phyloP scores from a whole-genome alignment of 2,888 invertebrate species.

The Meiosimyza platycephala region DNA sequence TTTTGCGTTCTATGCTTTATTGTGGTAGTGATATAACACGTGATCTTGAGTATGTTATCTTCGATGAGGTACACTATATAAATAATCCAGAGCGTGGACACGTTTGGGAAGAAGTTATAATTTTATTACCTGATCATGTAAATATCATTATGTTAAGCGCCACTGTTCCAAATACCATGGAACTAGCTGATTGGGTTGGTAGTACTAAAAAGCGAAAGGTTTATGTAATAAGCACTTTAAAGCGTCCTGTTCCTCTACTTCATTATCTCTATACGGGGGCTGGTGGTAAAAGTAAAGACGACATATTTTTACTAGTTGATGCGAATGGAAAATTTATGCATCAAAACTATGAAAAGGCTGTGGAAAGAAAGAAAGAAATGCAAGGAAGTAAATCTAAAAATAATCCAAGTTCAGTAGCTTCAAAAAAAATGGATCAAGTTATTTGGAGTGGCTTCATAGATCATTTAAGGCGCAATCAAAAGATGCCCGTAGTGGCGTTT shows the following conservation, averaged over 20 bases:
- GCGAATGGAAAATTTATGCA: conserved; percentile 76
- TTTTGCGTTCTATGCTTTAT: conserved; percentile 95
- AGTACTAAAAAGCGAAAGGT: conserved; percentile 87
- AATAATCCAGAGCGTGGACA: conserved; percentile 98
- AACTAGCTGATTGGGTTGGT: conserved; percentile 96
- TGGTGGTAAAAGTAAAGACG: conserved; percentile 76
- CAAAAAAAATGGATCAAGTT: conserved; percentile 78
- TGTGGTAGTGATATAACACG: conserved; percentile 93
- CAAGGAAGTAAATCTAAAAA: conserved; percentile 57
- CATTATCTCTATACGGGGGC: conserved; percentile 90
- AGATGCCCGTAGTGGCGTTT: conserved; percentile 94
- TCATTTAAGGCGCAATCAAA: conserved; percentile 82
- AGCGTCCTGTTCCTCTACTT: conserved; percentile 94
- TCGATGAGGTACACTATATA: conserved; percentile 99
- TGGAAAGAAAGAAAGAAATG: conserved; percentile 68
- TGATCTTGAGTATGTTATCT: conserved; percentile 98
- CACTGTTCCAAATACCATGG: conserved; percentile 96
- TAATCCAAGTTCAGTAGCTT: conserved; percentile 41
- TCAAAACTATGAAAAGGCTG: conserved; percentile 74
- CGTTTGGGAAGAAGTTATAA: conserved; percentile 99
- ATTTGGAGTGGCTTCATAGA: conserved; percentile 86
- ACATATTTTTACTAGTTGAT: conserved; percentile 84
- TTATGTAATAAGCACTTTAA: conserved; percentile 92
- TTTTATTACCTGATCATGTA: conserved; percentile 93
- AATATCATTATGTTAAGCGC: conserved; percentile 97